phyloP scores from a whole-genome alignment of 2,113 vertebrate genomes.

The Helogale parvula region DNA sequence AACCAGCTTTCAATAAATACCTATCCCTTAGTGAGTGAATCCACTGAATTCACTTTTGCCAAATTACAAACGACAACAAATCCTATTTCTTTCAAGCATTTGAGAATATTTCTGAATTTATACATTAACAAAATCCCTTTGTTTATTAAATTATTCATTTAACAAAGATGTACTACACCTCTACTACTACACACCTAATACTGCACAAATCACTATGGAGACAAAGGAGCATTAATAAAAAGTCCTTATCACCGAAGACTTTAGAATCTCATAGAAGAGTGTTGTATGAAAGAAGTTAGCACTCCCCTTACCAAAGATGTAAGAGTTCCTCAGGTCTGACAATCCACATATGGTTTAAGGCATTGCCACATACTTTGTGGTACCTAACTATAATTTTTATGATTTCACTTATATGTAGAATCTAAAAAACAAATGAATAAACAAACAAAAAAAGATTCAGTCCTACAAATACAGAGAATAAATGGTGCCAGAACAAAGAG shows the following conservation, averaged over 20 bases:
- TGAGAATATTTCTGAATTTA: neutral
- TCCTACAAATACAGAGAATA: neutral
- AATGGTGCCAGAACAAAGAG: neutral
- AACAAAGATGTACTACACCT: neutral
- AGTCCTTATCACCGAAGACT: neutral
- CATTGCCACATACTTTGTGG: neutral
- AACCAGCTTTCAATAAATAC: neutral
- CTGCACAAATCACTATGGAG: neutral
- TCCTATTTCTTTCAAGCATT: neutral
- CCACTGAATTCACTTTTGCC: neutral
- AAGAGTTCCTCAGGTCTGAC: neutral
- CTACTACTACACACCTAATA: neutral
- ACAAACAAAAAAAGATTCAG: neutral
- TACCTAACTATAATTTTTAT: neutral
- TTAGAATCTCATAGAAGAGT: neutral
- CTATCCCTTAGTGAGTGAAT: neutral
- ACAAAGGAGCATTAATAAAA: neutral
- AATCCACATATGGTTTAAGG: neutral
- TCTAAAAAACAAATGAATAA: neutral
- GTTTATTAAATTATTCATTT: neutral
- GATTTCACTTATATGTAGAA: neutral
- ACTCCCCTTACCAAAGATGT: neutral
- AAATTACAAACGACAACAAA: constrained; percentile 3
- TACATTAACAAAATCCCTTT: neutral
- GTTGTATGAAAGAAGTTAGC: neutral